Evolutionary conservation across 2,888 invertebrate species (phyloP), one percentile per base, ranked within the genome.

Genomic region (Amphiduros pacificus): DNA sequence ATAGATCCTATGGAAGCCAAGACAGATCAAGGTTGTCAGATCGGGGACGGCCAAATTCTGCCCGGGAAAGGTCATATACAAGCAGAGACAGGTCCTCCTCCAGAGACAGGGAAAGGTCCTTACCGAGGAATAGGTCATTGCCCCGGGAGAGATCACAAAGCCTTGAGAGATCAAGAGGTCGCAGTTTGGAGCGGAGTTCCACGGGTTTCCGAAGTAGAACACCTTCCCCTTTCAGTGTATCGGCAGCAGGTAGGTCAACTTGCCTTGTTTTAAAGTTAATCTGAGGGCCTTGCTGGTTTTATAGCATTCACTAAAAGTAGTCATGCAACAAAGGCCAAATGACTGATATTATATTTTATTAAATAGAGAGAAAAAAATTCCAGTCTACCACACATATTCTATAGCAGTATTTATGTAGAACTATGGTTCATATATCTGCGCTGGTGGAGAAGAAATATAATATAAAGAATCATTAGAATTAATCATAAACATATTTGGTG

Each of bases 1-100:
- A n/a, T n/a, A n/a, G n/a, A n/a, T n/a, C n/a, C n/a, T n/a, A n/a
- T n/a, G n/a, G n/a, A n/a, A n/a, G n/a, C n/a, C n/a, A n/a, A n/a
- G n/a, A n/a, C n/a, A n/a, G n/a, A n/a, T n/a, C n/a, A n/a, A n/a
- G n/a, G n/a, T 14, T 29, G 6, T 55, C 55, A 24, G n/a, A 28
- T 6, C 28, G 29, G 6, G 64, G 67, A 49, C 71, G 73, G 20
- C 48, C 67, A 36, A 70, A 70, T 55, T 62, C 66, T 32, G 70
- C 74, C 14, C 62, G 64, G 20, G 71, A 73, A 26, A 58, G 26
- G 22, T n/a, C 32, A 14, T 58, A 49, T 5, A n/a, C 36, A 41
- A 57, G 64, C 22, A 60, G 75, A 20, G 66, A 68, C 14, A 65
- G 74, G 28, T 68, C 73, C 11, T 65, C 67, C 54, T 74, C 74